Evolutionary conservation across 2,888 invertebrate genomes (phyloP).

Genomic region (Steinernema scapterisci): DNA sequence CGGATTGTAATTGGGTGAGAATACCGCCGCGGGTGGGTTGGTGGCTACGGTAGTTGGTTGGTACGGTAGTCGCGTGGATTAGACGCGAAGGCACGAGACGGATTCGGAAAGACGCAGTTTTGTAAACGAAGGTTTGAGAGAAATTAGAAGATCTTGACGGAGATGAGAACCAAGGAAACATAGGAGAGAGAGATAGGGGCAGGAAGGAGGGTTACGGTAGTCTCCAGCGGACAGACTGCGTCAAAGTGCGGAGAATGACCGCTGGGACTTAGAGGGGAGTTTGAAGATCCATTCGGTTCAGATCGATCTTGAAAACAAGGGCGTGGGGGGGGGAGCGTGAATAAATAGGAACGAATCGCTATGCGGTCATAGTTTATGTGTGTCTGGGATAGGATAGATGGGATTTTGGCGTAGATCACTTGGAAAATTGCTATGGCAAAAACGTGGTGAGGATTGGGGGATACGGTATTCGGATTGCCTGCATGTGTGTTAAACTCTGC

Average conservation of each 20-base stretch:
- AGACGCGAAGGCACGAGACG: constrained; percentile 17
- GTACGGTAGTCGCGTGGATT: not conserved
- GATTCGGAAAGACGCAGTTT: constrained; percentile 24
- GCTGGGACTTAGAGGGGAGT: not conserved
- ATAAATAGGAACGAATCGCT: constrained; percentile 32
- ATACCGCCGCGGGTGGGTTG: not conserved
- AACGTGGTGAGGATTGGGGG: not conserved
- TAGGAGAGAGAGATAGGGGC: not conserved
- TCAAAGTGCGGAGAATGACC: too few species aligned
- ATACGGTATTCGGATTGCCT: not conserved
- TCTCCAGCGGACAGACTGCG: not conserved
- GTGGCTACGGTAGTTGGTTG: too few species aligned
- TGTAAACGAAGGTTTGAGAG: not conserved
- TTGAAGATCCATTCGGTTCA: constrained; percentile 7
- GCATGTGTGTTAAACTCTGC: constrained; percentile 18
- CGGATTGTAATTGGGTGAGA: not conserved
- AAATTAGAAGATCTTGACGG: constrained; percentile 13
- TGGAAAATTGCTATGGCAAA: constrained; percentile 7
- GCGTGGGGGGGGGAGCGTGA: not conserved
- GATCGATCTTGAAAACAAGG: not conserved
- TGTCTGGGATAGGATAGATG: not conserved
- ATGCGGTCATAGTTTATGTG: not conserved
- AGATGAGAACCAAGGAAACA: constrained; percentile 7
- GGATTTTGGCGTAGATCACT: not conserved
- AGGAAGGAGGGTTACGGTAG: constrained; percentile 8